A percentile compares a stretch with the other conserved stretches of the same genome.
Conservation (phyloP, 2,113 vertebrate genomes). For the Cervus canadensis region DNA sequence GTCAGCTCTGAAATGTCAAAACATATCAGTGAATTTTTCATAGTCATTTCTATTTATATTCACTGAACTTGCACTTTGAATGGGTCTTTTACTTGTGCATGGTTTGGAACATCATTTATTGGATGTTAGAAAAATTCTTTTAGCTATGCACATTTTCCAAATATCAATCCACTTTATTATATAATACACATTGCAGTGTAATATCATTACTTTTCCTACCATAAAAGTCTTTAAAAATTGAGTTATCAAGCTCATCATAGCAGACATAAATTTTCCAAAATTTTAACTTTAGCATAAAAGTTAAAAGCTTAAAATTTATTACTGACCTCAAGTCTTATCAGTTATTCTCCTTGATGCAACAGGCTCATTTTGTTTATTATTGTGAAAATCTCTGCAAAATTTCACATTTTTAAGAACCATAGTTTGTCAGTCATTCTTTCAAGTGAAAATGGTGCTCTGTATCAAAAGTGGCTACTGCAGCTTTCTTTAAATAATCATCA, state of each 20-base stretch:
- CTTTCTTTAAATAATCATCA: background rate
- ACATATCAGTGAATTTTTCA: background rate
- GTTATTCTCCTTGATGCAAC: background rate
- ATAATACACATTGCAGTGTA: background rate
- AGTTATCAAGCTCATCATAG: background rate
- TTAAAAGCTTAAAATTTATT: background rate
- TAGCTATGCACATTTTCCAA: background rate
- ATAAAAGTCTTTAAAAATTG: background rate
- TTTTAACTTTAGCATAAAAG: background rate
- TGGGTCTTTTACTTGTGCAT: background rate
- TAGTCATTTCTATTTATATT: background rate
- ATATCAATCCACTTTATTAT: background rate
- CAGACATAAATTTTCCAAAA: background rate
- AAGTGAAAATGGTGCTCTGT: background rate
- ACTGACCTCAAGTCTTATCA: background rate
- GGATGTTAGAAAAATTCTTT: background rate
- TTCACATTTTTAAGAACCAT: background rate
- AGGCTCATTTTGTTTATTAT: background rate
- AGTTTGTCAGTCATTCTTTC: background rate
- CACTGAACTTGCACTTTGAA: background rate
- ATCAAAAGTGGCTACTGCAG: background rate
- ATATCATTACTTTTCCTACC: background rate
- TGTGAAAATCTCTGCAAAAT: background rate
- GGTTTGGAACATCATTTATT: background rate
- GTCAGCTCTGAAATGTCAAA: background rate